A percentile compares a stretch with the other conserved stretches of the same genome.
Conservation (phyloP, 1,140 invertebrate species). For the Cherax destructor region DNA sequence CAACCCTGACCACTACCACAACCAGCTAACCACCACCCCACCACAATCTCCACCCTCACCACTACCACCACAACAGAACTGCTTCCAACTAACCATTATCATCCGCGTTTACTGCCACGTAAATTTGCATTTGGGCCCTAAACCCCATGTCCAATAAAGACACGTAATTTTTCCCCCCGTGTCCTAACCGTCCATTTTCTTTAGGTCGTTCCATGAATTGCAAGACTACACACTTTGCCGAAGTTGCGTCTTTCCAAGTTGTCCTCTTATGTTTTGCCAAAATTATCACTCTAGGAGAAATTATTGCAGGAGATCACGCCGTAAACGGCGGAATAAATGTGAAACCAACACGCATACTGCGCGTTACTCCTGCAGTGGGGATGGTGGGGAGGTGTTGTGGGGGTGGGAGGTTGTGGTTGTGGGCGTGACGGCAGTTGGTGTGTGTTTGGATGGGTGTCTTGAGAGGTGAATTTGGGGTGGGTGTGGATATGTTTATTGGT, state of each 20-base stretch:
- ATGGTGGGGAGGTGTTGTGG: not conserved
- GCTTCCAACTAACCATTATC: conserved; percentile 29
- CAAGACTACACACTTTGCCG: conserved; percentile 40
- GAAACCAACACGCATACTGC: conserved; percentile 5
- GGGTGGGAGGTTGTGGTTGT: not conserved
- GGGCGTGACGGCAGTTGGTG: too few relatives aligned
- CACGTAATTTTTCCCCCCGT: not conserved
- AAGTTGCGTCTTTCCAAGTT: conserved; percentile 45
- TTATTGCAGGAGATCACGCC: conserved; percentile 41
- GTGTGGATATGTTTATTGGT: not conserved
- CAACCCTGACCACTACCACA: too few relatives aligned
- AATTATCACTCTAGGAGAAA: conserved; percentile 34
- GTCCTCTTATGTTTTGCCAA: conserved; percentile 30
- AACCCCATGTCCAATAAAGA: conserved; percentile 35
- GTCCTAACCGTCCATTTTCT: conserved; percentile 15
- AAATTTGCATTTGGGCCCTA: conserved; percentile 40
- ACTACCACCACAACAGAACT: conserved; percentile 7
- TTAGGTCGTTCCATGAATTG: conserved; percentile 25
- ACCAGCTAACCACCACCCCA: not conserved
- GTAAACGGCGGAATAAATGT: conserved; percentile 32
- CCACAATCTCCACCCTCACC: not conserved
- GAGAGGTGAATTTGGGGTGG: not conserved
- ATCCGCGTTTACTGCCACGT: conserved; percentile 28
- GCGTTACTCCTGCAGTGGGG: not conserved
- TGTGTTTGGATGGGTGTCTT: not conserved